Percentiles rank a stretch among this genome's conserved stretches.
phyloP scores from a whole-genome alignment of 2,888 invertebrate species.

The Epicampocera succincta region DNA sequence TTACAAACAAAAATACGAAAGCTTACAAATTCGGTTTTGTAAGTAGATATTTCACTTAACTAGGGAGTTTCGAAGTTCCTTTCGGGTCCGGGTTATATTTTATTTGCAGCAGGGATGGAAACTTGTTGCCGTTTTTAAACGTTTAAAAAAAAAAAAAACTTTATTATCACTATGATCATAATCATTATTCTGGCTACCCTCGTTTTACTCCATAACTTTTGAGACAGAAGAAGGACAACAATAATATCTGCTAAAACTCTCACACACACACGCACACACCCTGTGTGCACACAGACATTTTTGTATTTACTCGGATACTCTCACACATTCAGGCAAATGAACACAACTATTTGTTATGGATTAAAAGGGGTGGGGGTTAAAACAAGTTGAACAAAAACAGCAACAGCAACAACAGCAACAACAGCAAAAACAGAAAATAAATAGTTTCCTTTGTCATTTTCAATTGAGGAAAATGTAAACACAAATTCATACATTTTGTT shows the following conservation, averaged over 20 bases:
- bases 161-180: no score
- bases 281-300: not conserved
- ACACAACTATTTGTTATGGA: conserved; percentile 18
- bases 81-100: no score
- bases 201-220: conserved; percentile 23
- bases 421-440: conserved; percentile 10
- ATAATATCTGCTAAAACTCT: conserved; percentile 8
- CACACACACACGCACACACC: no score
- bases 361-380: not conserved
- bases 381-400: conserved; percentile 5
- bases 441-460: conserved; percentile 66
- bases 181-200: not conserved
- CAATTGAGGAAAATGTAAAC: conserved; percentile 67
- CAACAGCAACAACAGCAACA: conserved; percentile 8
- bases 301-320: not conserved
- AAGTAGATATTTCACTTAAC: no score
- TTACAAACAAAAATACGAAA: no score
- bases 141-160: no score
- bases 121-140: no score
- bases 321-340: not conserved
- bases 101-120: no score
- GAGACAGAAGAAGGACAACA: not conserved
- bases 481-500: conserved; percentile 61
- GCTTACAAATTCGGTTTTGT: no score
- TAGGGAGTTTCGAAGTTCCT: no score